phyloP scores from a whole-genome alignment of 2,797 vertebrate species.

The Acanthornis magna region DNA sequence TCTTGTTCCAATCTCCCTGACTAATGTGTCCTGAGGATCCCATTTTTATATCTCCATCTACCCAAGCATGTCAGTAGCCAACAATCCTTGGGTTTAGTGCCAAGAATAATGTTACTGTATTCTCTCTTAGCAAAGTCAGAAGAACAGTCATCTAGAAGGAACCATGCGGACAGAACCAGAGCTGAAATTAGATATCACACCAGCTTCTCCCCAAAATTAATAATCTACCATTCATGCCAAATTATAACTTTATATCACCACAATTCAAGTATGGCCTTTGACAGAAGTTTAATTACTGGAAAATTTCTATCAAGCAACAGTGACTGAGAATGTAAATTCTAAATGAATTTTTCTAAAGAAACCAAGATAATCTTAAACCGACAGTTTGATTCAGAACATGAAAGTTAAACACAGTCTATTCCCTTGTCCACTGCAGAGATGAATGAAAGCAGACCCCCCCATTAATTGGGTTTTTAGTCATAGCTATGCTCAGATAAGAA shows the following conservation, averaged over 20 bases:
- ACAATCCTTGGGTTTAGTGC: not conserved
- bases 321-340: not conserved
- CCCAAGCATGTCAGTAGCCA: not conserved
- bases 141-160: not conserved
- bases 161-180: not conserved
- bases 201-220: not conserved
- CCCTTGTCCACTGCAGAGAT: not conserved
- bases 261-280: not conserved
- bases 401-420: not conserved
- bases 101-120: not conserved
- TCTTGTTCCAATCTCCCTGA: not conserved
- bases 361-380: not conserved
- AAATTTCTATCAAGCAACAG: not conserved
- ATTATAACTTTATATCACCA: not conserved
- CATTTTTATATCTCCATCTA: not conserved
- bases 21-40: not conserved
- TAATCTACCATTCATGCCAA: not conserved
- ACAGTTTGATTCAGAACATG: not conserved
- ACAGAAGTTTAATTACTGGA: not conserved
- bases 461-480: not conserved
- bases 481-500: not conserved
- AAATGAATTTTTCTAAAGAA: not conserved
- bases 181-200: not conserved
- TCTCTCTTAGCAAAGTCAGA: not conserved
- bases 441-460: not conserved